Evolutionary conservation across 2,113 vertebrate species (phyloP), one percentile per base, ranked within the genome.

Genomic region (Taxidea taxus): DNA sequence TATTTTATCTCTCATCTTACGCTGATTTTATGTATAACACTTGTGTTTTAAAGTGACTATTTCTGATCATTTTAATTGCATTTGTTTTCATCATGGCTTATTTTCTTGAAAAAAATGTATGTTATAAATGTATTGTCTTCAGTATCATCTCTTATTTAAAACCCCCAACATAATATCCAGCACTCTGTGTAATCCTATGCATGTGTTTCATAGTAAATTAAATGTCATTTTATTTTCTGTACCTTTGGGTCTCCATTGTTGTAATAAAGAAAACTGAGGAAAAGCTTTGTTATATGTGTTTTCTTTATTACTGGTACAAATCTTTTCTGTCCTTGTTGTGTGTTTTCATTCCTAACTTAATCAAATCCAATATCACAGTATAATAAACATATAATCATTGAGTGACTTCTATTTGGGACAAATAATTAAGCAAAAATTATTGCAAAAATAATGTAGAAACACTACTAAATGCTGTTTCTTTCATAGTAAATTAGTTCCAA

Each of bases 241-340:
- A 98, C 16, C 18, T 97, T 66, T 98, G 78, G 98, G 98, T 98
- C 96, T 98, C 98, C 98, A 98, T 98, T 97, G 96, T 98, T 97
- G 93, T 98, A 99, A 99, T 99, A 99, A 99, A 99, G 97, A 98
- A 98, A 98, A 98, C 91, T 98, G 97, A 97, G 75, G 96, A 98
- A 98, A 98, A 98, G 15, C 39, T 96, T 97, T 94, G 97, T 91
- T 97, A 97, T 90, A 96, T 94, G 97, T 98, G 97, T 98, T 98
- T 99, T 98, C 98, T 98, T 99, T 98, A 98, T 98, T 98, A 98
- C 92, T 96, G 85, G 75, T 94, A 92, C 34, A 98, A 87, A 14
- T 0, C 0, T 87, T 31, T 49, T 94, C 60, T 96, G 94, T 97
- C 82, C 44, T 89, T 94, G 37, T 96, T 87, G 62, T 97, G 94